Percentiles rank a stretch among this genome's conserved stretches.
These are phyloP conservation scores for Chorisops tibialis DNA, from an alignment of 2,888 invertebrate genomes.

Conservation along the genomic window DNA sequence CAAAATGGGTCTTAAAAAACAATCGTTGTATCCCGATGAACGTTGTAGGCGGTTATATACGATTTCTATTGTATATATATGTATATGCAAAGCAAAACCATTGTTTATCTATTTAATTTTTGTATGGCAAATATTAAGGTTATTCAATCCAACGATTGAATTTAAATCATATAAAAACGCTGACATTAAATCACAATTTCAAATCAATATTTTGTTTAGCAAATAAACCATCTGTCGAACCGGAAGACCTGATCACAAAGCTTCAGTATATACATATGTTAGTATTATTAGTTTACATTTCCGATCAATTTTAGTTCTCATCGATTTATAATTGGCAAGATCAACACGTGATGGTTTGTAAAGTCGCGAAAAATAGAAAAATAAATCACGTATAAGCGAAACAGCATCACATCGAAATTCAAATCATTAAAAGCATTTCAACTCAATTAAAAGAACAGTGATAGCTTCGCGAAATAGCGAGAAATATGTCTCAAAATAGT, in stretches of 20 bases:
- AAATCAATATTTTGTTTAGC: background rate
- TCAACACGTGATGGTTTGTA: slow-evolving; percentile 3
- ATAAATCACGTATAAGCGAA: background rate
- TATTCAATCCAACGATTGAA: too few species aligned
- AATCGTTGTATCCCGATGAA: too few species aligned
- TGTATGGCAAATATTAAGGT: too few species aligned
- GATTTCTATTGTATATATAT: too few species aligned
- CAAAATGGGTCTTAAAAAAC: too few species aligned
- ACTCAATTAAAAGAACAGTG: background rate
- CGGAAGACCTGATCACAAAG: background rate
- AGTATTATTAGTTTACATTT: slow-evolving; percentile 6
- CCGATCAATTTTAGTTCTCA: background rate
- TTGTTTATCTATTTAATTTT: too few species aligned
- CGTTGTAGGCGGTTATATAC: too few species aligned
- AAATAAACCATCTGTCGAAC: slow-evolving; percentile 1
- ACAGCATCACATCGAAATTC: background rate
- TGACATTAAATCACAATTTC: too few species aligned
- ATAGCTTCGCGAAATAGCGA: background rate
- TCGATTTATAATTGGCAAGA: slow-evolving; percentile 4
- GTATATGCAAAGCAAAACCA: too few species aligned
- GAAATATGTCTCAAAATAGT: background rate
- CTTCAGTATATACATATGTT: background rate
- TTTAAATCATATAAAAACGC: too few species aligned
- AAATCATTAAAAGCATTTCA: slow-evolving; percentile 4
- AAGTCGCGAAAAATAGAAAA: background rate